Percentiles rank a stretch among this genome's conserved stretches.
phyloP scores from a whole-genome alignment of 2,888 invertebrate genomes.

The Rapana venosa region DNA sequence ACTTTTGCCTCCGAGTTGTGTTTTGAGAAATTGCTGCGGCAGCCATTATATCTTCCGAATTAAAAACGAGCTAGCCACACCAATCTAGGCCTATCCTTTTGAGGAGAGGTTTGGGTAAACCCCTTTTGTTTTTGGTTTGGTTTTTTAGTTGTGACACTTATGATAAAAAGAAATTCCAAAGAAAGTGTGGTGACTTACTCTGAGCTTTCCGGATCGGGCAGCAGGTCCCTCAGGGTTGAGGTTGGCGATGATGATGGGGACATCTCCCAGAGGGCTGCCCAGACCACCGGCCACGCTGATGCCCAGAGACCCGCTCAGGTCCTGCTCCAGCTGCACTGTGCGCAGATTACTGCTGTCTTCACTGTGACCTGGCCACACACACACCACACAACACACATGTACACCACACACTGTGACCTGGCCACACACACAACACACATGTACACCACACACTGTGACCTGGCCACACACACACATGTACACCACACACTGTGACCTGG shows the following conservation, averaged over 20 bases:
- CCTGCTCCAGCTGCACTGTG: conserved; percentile 71
- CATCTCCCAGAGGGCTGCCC: conserved; percentile 74
- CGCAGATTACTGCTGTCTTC: conserved; percentile 65
- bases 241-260: conserved; percentile 74
- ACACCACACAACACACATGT: not conserved
- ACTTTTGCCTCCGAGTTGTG: no score
- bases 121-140: no score
- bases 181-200: conserved; percentile 58
- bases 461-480: not conserved
- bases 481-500: no score
- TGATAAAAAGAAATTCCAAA: no score
- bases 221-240: conserved; percentile 72
- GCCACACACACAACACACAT: not conserved
- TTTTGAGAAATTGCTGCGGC: no score
- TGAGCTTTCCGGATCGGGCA: conserved; percentile 68
- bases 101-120: no score
- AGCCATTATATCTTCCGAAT: no score
- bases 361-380: conserved; percentile 61
- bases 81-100: no score
- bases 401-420: not conserved
- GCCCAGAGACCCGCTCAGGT: conserved; percentile 72
- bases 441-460: not conserved
- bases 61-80: no score
- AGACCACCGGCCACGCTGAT: conserved; percentile 76
- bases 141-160: no score